These are phyloP conservation scores for Drosophila pseudotakahashii DNA, from an alignment of 2,888 invertebrate species.

Conservation along the genomic window DNA sequence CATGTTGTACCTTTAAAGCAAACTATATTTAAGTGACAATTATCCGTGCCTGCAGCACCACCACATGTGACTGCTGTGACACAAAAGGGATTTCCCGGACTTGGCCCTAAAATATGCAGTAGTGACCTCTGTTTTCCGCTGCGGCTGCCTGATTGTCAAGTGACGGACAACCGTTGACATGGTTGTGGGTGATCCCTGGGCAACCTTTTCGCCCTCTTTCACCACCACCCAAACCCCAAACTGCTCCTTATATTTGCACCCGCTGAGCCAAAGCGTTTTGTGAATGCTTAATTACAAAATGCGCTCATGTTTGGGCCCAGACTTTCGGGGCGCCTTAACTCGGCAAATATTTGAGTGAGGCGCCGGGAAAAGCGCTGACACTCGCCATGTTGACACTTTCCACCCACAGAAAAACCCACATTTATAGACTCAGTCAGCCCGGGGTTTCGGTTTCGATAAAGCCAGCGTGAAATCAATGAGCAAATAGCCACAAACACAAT, in stretches of 20 bases:
- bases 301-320: conserved; percentile 40
- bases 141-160: conserved; percentile 47
- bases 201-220: neutral
- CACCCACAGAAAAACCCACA: conserved; percentile 4
- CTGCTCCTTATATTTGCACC: neutral
- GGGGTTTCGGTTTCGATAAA: conserved; percentile 7
- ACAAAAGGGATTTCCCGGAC: conserved; percentile 5
- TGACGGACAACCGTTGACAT: conserved; percentile 48
- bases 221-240: too few species aligned
- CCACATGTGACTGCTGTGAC: neutral
- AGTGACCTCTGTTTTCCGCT: conserved; percentile 22
- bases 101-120: conserved; percentile 57
- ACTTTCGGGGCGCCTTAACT: conserved; percentile 39
- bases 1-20: too few species aligned
- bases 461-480: conserved; percentile 36
- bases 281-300: conserved; percentile 77
- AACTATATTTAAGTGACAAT: neutral
- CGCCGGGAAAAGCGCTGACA: conserved; percentile 36
- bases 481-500: conserved; percentile 31
- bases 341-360: conserved; percentile 35
- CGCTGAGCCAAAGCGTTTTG: conserved; percentile 44
- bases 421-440: conserved; percentile 5
- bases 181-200: conserved; percentile 41
- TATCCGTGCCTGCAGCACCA: neutral
- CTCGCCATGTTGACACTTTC: conserved; percentile 24